Evolutionary conservation across 2,113 vertebrate genomes (phyloP).

Genomic region (Sphaerodactylus townsendi): DNA sequence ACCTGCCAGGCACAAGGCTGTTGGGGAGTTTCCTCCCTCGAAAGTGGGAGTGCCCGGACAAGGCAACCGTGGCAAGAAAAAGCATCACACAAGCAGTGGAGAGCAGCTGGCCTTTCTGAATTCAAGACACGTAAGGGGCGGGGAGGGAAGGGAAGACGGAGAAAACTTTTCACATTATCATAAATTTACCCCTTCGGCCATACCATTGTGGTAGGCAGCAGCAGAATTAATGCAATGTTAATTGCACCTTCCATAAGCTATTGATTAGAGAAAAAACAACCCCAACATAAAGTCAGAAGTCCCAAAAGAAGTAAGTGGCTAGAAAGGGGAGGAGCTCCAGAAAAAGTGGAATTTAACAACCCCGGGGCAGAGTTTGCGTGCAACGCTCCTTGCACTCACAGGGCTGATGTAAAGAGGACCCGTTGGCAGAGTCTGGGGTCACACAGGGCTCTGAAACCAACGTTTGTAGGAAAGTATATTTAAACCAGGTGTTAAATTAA

Average conservation of each 20-base stretch:
- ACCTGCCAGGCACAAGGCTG: background rate
- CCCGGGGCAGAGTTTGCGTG: background rate
- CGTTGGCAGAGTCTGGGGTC: background rate
- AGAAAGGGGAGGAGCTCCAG: conserved; percentile 14
- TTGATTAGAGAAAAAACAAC: conserved; percentile 54
- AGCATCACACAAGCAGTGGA: background rate
- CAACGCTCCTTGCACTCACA: background rate
- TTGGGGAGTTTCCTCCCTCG: background rate
- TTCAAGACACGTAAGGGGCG: background rate
- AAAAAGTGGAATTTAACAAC: conserved; percentile 24
- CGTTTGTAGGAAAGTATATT: conserved; percentile 37
- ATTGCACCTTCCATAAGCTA: conserved; percentile 70
- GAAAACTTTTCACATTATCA: conserved; percentile 65
- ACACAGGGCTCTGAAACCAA: conserved; percentile 34
- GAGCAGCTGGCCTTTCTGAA: background rate
- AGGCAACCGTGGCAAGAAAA: conserved; percentile 44
- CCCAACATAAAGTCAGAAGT: conserved; percentile 49
- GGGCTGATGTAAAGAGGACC: background rate
- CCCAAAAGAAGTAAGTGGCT: conserved; percentile 26
- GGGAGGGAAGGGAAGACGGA: conserved; percentile 42
- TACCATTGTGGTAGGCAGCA: conserved; percentile 48
- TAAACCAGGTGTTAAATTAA: conserved; percentile 24
- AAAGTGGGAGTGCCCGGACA: background rate
- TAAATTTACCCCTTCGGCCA: conserved; percentile 58
- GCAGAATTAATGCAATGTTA: conserved; percentile 59